These are phyloP conservation scores for Nymphalis urticae DNA, from an alignment of 2,888 invertebrate species.

Conservation along the genomic window DNA sequence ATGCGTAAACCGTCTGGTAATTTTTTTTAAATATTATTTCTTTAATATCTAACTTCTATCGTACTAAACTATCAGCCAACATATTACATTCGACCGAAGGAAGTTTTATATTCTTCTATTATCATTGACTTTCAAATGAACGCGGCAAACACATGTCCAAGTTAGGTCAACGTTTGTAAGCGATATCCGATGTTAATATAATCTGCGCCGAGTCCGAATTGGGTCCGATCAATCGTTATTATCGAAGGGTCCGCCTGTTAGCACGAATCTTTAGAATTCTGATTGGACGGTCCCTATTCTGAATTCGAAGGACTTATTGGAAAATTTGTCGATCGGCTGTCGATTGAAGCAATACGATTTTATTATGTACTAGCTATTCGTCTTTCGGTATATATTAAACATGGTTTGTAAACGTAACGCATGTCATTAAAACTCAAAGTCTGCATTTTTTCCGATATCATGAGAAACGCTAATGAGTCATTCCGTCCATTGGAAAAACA, in stretches of 20 bases:
- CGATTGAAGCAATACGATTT: background rate
- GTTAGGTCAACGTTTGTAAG: conserved; percentile 6
- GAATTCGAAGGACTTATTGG: conserved; percentile 22
- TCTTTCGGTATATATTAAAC: no score
- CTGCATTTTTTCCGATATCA: no score
- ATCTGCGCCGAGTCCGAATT: conserved; percentile 6
- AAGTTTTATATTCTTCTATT: background rate
- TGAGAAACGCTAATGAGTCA: no score
- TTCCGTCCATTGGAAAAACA: no score
- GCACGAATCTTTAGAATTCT: conserved; percentile 28
- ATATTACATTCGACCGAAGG: no score
- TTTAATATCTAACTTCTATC: no score
- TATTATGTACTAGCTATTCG: background rate
- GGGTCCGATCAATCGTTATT: conserved; percentile 15
- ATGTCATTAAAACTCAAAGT: no score
- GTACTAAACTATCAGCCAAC: no score
- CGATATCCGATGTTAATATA: conserved; percentile 22
- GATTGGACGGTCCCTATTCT: conserved; percentile 19
- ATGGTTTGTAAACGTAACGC: no score
- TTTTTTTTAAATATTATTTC: no score
- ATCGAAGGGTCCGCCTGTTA: conserved; percentile 17
- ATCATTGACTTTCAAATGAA: conserved; percentile 2
- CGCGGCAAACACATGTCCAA: background rate
- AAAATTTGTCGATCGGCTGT: conserved; percentile 16
- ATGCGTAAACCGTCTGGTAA: no score